phyloP scores from a whole-genome alignment of 2,797 vertebrate genomes.

The Triplophysa bombifrons region DNA sequence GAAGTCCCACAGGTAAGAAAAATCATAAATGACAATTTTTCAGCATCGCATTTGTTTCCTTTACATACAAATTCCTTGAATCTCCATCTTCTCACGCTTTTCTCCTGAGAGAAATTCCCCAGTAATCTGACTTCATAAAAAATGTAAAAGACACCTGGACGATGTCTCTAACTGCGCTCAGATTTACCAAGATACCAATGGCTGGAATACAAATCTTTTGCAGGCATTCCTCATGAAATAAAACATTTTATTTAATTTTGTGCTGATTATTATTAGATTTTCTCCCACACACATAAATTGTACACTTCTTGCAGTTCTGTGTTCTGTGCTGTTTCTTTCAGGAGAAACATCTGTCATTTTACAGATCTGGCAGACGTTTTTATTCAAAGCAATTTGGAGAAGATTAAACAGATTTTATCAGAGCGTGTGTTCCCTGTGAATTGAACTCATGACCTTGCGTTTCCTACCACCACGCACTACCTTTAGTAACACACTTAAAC shows the following conservation, averaged over 20 bases:
- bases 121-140: no score
- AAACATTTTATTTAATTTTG: no score
- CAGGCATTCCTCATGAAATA: no score
- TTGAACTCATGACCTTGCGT: background rate
- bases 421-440: background rate
- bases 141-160: no score
- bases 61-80: background rate
- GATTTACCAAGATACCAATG: background rate
- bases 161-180: no score
- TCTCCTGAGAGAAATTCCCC: no score
- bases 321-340: background rate
- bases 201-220: no score
- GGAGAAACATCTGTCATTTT: conserved; percentile 1
- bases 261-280: no score
- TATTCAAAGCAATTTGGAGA: background rate
- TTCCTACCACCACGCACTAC: background rate
- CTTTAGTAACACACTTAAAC: background rate
- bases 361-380: background rate
- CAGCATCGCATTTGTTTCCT: background rate
- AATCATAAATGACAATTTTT: background rate
- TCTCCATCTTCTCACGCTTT: no score
- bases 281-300: background rate
- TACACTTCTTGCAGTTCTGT: background rate
- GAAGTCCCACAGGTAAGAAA: background rate
- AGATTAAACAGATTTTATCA: conserved; percentile 3